Base-by-base conservation (phyloP, 2,888 invertebrate species). In the Cosmia pyralina region DNA sequence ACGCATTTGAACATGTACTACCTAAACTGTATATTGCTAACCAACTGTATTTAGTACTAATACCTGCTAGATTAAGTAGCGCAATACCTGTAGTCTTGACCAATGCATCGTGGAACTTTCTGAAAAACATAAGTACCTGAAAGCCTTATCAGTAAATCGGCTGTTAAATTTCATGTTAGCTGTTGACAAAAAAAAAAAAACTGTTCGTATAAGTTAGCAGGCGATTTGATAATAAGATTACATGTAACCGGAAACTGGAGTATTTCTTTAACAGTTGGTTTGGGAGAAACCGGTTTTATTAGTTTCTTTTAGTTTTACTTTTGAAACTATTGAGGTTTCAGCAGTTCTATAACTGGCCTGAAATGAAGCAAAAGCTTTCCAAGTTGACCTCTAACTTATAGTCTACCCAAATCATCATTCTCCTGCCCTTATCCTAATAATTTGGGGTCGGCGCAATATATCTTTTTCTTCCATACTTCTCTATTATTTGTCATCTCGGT, bases 11-110 rank as follows among this genome's bases (percentile, higher is more conserved):
- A 67, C 77, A 69, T 83, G 63, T 78, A 72, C 75, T 59, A 76
- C n/a, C n/a, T n/a, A n/a, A n/a, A n/a, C n/a, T 59, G 44, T 71
- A 86, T 78, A 76, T 75, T 60, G 85, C 86, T 85, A 82, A 84
- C 66, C 50, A 46, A 85, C 28, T 41, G 62, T 71, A 83, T 71
- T 72, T 78, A 79, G 68, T 58, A 62, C 22, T 65, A 82, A 77
- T 70, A 72, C 48, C 73, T 55, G 70, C 74, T 72, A 69, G 71
- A 69, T 34, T 62, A 63, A 57, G 57, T 79, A 83, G 83, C 19
- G 41, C 62, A 41, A 7, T 44, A 19, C 46, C 11, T 46, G 0
- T 22, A n/a, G 15, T 3, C 41, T 65, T 66, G 68, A 57, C 34
- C 68, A 79, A 22, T 77, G 72, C 60, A 76, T 75, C 57, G 55